Evolutionary conservation across 2,888 invertebrate species (phyloP).

Genomic region (Polietes domitor): DNA sequence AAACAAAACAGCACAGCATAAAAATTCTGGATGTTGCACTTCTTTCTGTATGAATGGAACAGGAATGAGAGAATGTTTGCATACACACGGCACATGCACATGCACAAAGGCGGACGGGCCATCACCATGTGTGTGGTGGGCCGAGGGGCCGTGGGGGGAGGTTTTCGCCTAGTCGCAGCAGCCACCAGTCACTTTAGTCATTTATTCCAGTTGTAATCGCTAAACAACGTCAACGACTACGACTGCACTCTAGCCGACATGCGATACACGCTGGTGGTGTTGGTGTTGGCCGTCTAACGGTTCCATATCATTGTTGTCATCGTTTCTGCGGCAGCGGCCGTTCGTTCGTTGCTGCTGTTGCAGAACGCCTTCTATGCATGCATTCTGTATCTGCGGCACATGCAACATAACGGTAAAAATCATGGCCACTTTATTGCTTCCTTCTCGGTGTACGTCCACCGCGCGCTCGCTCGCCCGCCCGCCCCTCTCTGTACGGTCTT

Average conservation of each 20-base stretch:
- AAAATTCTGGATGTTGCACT: slow-evolving; percentile 21
- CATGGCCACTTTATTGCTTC: slow-evolving; percentile 49
- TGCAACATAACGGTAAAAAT: slow-evolving; percentile 73
- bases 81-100: not conserved
- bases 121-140: too few species aligned
- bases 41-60: slow-evolving; percentile 53
- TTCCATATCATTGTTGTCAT: slow-evolving; percentile 60
- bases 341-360: slow-evolving; percentile 27
- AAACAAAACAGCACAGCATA: slow-evolving; percentile 6
- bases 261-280: slow-evolving; percentile 28
- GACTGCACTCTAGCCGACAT: not conserved
- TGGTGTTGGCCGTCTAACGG: slow-evolving; percentile 54
- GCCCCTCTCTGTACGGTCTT: not conserved
- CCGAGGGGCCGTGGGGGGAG: too few species aligned
- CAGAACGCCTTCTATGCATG: slow-evolving; percentile 59
- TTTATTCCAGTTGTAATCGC: slow-evolving; percentile 19
- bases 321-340: slow-evolving; percentile 25
- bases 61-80: slow-evolving; percentile 55
- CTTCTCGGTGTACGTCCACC: slow-evolving; percentile 65
- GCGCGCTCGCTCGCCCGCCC: slow-evolving; percentile 37
- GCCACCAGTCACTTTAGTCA: not conserved
- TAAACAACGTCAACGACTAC: slow-evolving; percentile 11
- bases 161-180: not conserved
- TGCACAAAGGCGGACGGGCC: not conserved
- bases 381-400: slow-evolving; percentile 59